Base-by-base conservation (phyloP, 2,113 vertebrate species). In the Syngnathus typhle region DNA sequence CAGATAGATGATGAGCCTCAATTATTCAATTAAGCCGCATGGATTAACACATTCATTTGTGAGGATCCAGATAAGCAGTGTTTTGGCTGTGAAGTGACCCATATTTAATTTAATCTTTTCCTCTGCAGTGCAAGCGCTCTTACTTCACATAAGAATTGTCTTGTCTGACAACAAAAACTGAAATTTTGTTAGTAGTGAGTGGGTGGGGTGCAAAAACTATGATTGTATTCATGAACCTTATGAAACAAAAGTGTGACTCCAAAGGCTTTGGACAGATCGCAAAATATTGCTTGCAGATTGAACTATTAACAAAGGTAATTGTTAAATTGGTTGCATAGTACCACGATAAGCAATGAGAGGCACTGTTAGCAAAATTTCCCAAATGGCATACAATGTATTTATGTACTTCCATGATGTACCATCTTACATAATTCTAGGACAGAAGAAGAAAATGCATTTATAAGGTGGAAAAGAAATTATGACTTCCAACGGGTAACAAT, bases 1-100 rank as follows among this genome's bases (percentile, higher is more conserved):
- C 41, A 71, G 68, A 70, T 54, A 71, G 68, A 70, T 54, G 39
- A 80, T 13, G 16, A 73, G 65, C 58, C 49, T 64, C 73, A 70
- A 78, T 81, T 81, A 80, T 78, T 86, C 69, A 80, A 77, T 85
- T 76, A 80, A 68, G 60, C 64, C 11, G 0, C 64, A 64, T 38
- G 71, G 71, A 75, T 77, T 76, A 81, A 73, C 78, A 78, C 60
- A 78, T 71, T 56, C 41, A 77, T 67, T 82, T 75, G 79, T 68
- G 76, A 85, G 71, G 77, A 82, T 80, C 74, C 80, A 79, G 78
- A 85, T 85, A 81, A 85, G 80, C 69, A 64, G 73, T 73, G 64
- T 81, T 81, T 83, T 75, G 81, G 77, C 74, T 76, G 62, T 23
- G 61, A 78, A 72, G 44, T 84, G 80, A 87, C 84, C 82, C 82